Conservation (phyloP, 2,888 invertebrate species). For the Agonopterix heracliana region DNA sequence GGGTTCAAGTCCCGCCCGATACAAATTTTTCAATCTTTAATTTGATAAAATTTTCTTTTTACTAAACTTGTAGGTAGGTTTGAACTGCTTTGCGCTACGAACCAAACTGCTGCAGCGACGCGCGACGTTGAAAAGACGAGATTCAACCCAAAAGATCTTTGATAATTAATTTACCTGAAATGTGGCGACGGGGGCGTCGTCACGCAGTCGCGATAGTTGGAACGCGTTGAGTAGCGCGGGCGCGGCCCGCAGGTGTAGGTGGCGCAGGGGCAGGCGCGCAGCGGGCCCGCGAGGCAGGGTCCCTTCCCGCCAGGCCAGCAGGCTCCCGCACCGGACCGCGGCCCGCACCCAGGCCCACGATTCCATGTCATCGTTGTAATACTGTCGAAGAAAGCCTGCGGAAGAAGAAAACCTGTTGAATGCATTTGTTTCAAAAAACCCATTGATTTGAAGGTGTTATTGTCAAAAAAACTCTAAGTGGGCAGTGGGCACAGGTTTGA, state of each 20-base stretch:
- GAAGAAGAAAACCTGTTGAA: slow-evolving; percentile 12
- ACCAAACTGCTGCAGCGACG: no score
- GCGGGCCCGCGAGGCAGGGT: slow-evolving; percentile 62
- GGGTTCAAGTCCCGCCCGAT: no score
- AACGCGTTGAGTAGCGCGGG: slow-evolving; percentile 58
- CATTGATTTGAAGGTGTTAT: no score
- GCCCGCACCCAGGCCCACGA: slow-evolving; percentile 69
- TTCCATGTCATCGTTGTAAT: slow-evolving; percentile 56
- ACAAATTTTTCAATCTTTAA: no score
- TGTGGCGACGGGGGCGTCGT: slow-evolving; percentile 67
- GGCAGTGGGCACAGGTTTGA: no score
- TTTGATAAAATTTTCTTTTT: no score
- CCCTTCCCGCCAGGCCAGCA: slow-evolving; percentile 68
- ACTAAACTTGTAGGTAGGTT: no score
- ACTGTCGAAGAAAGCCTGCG: slow-evolving; percentile 64
- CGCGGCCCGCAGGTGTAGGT: slow-evolving; percentile 57
- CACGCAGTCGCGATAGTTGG: slow-evolving; percentile 63
- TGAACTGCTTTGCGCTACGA: no score
- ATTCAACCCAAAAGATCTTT: not conserved
- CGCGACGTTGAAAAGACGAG: no score
- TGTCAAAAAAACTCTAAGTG: no score
- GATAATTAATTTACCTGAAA: slow-evolving; percentile 52
- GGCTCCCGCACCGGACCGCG: slow-evolving; percentile 57
- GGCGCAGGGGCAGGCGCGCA: slow-evolving; percentile 57
- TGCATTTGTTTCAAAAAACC: no score